These are phyloP conservation scores for Eutrigla gurnardus DNA, from an alignment of 2,797 vertebrate species.

Conservation along the genomic window DNA sequence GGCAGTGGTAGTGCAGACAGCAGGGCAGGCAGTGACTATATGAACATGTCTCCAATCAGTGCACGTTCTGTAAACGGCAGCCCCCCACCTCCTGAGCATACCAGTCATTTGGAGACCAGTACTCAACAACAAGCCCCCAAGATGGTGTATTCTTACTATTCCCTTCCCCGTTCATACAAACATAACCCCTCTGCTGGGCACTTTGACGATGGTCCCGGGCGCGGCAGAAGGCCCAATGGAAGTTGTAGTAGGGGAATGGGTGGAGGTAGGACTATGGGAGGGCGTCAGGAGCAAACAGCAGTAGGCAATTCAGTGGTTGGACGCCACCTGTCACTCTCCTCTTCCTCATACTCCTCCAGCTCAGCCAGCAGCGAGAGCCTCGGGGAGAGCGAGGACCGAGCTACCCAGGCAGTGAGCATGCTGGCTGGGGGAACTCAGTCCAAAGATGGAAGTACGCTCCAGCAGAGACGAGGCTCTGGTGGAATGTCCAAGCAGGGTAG, in stretches of 20 bases:
- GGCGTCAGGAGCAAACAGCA: conserved; percentile 67
- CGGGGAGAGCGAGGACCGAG: conserved; percentile 81
- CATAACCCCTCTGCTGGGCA: conserved; percentile 74
- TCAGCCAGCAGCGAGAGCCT: conserved; percentile 88
- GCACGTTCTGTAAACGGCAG: conserved; percentile 80
- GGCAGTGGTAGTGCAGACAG: conserved; percentile 82
- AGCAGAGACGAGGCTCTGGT: conserved; percentile 64
- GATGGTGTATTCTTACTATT: conserved; percentile 86
- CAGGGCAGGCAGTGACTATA: conserved; percentile 84
- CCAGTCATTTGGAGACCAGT: conserved; percentile 64
- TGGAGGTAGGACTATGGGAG: conserved; percentile 55
- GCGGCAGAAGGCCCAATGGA: conserved; percentile 73
- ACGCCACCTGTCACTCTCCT: conserved; percentile 81
- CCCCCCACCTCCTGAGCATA: conserved; percentile 70
- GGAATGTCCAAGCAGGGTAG: conserved; percentile 73
- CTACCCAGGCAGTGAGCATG: conserved; percentile 24
- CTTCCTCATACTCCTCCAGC: conserved; percentile 86
- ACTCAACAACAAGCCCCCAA: conserved; percentile 79
- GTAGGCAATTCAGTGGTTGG: conserved; percentile 58
- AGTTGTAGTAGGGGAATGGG: conserved; percentile 62
- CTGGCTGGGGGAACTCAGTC: conserved; percentile 52
- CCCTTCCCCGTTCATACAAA: conserved; percentile 86
- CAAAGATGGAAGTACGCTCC: conserved; percentile 71
- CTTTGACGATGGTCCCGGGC: conserved; percentile 78
- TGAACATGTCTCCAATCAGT: conserved; percentile 90